Evolutionary conservation across 2,797 vertebrate genomes (phyloP), one percentile per base, ranked within the genome.

Genomic region (Coregonus ussuriensis): DNA sequence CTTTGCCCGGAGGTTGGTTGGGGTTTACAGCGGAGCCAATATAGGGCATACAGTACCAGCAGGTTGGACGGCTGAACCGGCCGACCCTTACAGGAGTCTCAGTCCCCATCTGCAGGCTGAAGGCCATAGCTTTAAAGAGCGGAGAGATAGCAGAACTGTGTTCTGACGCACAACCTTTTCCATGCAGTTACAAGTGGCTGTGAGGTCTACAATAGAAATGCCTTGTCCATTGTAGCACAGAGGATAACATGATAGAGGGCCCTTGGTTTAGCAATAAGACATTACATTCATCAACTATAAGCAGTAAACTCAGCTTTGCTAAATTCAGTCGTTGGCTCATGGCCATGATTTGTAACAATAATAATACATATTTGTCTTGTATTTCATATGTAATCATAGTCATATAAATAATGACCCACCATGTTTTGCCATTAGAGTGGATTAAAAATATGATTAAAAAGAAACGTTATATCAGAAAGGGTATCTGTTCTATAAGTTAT

Each of bases 401-500:
- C 41, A 47, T 47, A 47, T 47, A 47, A 47, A 47, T 47, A 47
- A 47, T 11, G 11, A 9, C 9, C 9, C 56, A 59, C 18, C 56
- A n/a, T 59, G 56, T 59, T 18, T 59, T 59, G 6, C n/a, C 56
- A 59, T 21, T 59, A n/a, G 18, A 47, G 41, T 47, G 41, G 11
- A 53, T 59, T 59, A 18, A 59, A 21, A 59, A 59, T 18, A 59
- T 59, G 56, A 18, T n/a, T n/a, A 6, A 18, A n/a, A 18, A 18
- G 5, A 59, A 59, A 59, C 18, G 4, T 2, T 59, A 59, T 47
- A 7, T 21, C 54, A 18, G 16, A 16, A 59, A n/a, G 18, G 9
- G 18, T n/a, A 21, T 59, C 16, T 59, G 56, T 59, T 79, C 51
- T 71, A 52, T 76, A 68, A 77, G 81, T 84, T 67, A 63, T 13